Percentiles rank a stretch among this genome's conserved stretches.
Evolutionary conservation across 2,888 invertebrate genomes (phyloP).

Genomic region (Bruchidius siliquastri): DNA sequence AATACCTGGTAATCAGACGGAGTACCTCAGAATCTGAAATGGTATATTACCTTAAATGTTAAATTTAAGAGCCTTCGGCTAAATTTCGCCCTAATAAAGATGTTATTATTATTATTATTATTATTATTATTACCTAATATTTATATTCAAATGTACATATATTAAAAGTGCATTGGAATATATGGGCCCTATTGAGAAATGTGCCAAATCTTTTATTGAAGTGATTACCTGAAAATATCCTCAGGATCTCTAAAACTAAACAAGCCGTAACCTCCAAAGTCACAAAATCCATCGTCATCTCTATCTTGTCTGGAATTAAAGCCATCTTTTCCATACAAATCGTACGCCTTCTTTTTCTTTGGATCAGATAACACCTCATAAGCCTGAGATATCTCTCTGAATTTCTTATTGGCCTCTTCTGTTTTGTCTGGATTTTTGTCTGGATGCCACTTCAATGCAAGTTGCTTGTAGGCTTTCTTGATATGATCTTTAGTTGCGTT

Average conservation of each 20-base stretch:
- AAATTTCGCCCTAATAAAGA: too few species aligned
- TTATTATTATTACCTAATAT: too few species aligned
- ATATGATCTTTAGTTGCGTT: slow-evolving; percentile 17
- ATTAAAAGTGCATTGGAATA: too few species aligned
- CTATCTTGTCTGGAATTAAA: neutral
- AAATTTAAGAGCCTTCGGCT: too few species aligned
- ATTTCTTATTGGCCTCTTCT: slow-evolving; percentile 15
- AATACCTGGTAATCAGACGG: too few species aligned
- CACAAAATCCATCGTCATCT: neutral
- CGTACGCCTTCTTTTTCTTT: slow-evolving; percentile 16
- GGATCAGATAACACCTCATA: slow-evolving; percentile 19
- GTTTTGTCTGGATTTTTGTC: slow-evolving; percentile 23
- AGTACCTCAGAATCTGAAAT: too few species aligned
- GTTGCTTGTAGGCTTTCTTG: slow-evolving; percentile 20
- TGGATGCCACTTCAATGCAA: slow-evolving; percentile 22
- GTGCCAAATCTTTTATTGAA: too few species aligned
- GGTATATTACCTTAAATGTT: too few species aligned
- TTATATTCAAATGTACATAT: too few species aligned
- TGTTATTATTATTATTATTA: too few species aligned
- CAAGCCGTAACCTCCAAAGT: slow-evolving; percentile 7
- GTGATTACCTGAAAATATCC: slow-evolving; percentile 17
- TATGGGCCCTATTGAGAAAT: too few species aligned
- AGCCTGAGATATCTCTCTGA: slow-evolving; percentile 22
- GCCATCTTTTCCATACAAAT: slow-evolving; percentile 13
- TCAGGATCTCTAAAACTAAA: slow-evolving; percentile 17